Evolutionary conservation across 2,888 invertebrate genomes (phyloP).

Genomic region (Octonoba sinensis): DNA sequence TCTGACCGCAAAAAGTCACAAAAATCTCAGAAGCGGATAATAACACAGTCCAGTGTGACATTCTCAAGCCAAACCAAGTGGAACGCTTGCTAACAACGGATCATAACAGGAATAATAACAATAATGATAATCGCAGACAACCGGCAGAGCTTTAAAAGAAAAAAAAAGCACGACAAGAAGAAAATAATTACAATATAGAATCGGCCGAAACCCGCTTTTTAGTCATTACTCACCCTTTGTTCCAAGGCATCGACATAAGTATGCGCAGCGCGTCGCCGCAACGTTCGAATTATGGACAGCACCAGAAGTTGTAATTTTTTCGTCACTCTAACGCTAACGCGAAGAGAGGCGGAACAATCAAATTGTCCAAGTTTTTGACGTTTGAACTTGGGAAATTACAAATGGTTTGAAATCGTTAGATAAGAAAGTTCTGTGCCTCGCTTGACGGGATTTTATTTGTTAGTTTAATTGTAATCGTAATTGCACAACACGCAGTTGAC

Average conservation of each 20-base stretch:
- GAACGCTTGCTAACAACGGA: constrained; percentile 42
- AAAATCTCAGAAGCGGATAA: constrained; percentile 24
- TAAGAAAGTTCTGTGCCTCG: constrained; percentile 17
- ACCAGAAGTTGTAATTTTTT: constrained; percentile 49
- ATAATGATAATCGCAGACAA: constrained; percentile 56
- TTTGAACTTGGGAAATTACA: constrained; percentile 58
- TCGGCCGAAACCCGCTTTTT: constrained; percentile 41
- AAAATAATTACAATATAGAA: constrained; percentile 49
- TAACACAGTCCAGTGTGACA: constrained; percentile 39
- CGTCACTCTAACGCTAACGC: constrained; percentile 38
- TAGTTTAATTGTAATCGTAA: too few relatives aligned
- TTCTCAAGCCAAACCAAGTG: constrained; percentile 33
- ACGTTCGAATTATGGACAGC: constrained; percentile 27
- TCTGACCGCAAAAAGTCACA: too few relatives aligned
- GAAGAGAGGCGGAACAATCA: constrained; percentile 46
- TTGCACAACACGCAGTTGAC: too few relatives aligned
- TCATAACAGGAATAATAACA: constrained; percentile 48
- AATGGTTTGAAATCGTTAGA: constrained; percentile 44
- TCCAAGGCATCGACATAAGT: constrained; percentile 24
- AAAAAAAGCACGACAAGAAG: constrained; percentile 5
- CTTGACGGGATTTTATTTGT: too few relatives aligned
- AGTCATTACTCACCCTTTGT: constrained; percentile 54
- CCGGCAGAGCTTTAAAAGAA: constrained; percentile 33
- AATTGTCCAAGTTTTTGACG: constrained; percentile 51
- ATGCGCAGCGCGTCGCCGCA: constrained; percentile 35